Evolutionary conservation across 1,140 invertebrate genomes (phyloP).

Genomic region (Halictus rubicundus): DNA sequence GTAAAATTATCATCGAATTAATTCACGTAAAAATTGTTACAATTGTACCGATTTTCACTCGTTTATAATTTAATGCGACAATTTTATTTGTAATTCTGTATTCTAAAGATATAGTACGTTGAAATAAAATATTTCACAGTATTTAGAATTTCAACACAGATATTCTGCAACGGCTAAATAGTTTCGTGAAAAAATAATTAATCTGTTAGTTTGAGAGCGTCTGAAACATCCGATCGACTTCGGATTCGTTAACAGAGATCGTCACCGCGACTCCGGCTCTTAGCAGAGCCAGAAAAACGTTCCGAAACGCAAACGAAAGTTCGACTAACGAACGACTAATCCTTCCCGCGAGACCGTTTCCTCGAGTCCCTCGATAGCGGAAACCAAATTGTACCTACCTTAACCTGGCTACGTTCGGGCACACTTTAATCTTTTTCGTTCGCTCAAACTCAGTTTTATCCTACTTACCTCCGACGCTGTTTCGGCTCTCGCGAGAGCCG

Average conservation of each 20-base stretch:
- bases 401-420: conserved; percentile 48
- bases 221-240: too few relatives aligned
- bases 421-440: conserved; percentile 60
- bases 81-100: too few relatives aligned
- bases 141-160: too few relatives aligned
- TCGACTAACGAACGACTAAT: background rate
- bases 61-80: too few relatives aligned
- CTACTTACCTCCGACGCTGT: conserved; percentile 60
- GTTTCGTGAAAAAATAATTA: too few relatives aligned
- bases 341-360: background rate
- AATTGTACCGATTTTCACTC: too few relatives aligned
- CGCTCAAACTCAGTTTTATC: conserved; percentile 57
- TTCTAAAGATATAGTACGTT: too few relatives aligned
- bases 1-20: too few relatives aligned
- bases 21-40: too few relatives aligned
- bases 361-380: background rate
- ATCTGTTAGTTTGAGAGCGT: too few relatives aligned
- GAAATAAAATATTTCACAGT: too few relatives aligned
- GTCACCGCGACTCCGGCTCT: background rate
- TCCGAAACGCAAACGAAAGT: conserved; percentile 12
- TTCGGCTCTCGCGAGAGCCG: conserved; percentile 47
- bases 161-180: too few relatives aligned
- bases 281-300: background rate
- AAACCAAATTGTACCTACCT: conserved; percentile 38
- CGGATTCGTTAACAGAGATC: background rate